phyloP scores from a whole-genome alignment of 1,140 invertebrate species.

The Rhizoglyphus robini region DNA sequence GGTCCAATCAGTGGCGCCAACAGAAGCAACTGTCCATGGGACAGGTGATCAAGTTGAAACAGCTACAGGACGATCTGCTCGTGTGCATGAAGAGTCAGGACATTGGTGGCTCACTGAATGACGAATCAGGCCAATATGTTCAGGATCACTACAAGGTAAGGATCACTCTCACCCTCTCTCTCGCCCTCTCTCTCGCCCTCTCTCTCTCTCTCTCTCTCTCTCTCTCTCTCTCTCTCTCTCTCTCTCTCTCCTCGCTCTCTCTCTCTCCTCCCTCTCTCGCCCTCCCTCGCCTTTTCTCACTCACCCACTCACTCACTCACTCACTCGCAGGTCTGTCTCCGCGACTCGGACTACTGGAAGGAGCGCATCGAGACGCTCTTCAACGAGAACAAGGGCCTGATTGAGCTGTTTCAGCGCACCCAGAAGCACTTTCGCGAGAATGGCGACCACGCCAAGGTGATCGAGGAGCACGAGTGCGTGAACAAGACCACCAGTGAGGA shows the following conservation, averaged over 20 bases:
- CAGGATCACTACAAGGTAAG: neutral
- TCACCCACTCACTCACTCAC: too few species aligned
- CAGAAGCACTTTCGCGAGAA: slow-evolving; percentile 15
- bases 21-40: slow-evolving; percentile 14
- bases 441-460: neutral
- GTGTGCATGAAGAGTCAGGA: slow-evolving; percentile 19
- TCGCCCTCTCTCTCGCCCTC: too few species aligned
- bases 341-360: slow-evolving; percentile 18
- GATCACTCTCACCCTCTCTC: too few species aligned
- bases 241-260: too few species aligned
- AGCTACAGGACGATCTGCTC: slow-evolving; percentile 24
- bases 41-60: slow-evolving; percentile 23
- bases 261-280: too few species aligned
- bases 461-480: slow-evolving; percentile 2
- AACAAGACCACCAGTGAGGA: slow-evolving; percentile 16
- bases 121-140: neutral
- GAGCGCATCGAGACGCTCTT: slow-evolving; percentile 17
- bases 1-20: slow-evolving; percentile 19
- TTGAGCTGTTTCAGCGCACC: slow-evolving; percentile 12
- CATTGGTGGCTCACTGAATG: too few species aligned
- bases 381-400: slow-evolving; percentile 19
- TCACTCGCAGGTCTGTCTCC: slow-evolving; percentile 15
- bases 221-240: too few species aligned
- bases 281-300: too few species aligned
- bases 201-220: too few species aligned